phyloP scores from a whole-genome alignment of 2,888 invertebrate species.

The Penaeus monodon region DNA sequence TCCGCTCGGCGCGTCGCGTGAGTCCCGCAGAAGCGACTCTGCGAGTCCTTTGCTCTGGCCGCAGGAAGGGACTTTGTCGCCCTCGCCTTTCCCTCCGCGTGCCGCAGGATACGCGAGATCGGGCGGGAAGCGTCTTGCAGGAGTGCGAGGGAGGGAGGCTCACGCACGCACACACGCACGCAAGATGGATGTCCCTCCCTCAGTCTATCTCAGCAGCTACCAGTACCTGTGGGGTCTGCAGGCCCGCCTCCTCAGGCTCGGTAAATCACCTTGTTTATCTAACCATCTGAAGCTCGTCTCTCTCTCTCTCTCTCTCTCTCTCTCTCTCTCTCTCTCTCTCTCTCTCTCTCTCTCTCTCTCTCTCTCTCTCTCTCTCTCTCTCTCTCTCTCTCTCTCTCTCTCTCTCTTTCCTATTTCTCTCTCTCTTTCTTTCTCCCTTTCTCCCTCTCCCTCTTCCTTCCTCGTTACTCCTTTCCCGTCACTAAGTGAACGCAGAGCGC shows the following conservation, averaged over 20 bases:
- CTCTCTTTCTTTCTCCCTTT: background rate
- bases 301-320: background rate
- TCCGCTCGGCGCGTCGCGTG: too few relatives aligned
- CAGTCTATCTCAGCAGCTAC: slow-evolving; percentile 31
- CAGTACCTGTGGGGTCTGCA: slow-evolving; percentile 32
- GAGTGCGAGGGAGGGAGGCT: too few relatives aligned
- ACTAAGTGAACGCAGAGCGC: background rate
- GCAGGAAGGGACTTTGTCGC: background rate
- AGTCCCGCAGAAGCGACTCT: too few relatives aligned
- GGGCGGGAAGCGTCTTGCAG: too few relatives aligned
- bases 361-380: slow-evolving; percentile 6
- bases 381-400: background rate
- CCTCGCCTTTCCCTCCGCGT: background rate
- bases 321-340: background rate
- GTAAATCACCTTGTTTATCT: slow-evolving; percentile 24
- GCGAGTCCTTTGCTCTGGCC: too few relatives aligned
- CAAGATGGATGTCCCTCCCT: slow-evolving; percentile 21
- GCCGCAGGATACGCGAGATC: too few relatives aligned
- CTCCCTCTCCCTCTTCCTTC: background rate
- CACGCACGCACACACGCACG: too few relatives aligned
- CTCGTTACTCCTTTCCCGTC: background rate
- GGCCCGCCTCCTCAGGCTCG: slow-evolving; percentile 12
- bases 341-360: background rate
- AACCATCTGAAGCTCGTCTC: background rate
- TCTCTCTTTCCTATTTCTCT: background rate